phyloP scores from a whole-genome alignment of 2,888 invertebrate genomes.

The Margaritifera margaritifera region DNA sequence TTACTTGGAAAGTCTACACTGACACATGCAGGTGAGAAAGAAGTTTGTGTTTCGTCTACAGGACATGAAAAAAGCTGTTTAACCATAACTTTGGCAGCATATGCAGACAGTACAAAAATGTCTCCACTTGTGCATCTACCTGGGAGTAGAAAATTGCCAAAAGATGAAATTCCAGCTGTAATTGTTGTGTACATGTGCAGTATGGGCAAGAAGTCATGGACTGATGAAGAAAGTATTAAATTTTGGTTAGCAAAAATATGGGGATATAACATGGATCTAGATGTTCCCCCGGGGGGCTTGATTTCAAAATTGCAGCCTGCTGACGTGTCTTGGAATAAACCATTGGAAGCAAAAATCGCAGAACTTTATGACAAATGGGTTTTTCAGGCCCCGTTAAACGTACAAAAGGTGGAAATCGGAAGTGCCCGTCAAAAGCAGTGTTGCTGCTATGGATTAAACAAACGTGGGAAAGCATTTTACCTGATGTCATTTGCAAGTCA shows the following conservation, averaged over 20 bases:
- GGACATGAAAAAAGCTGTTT: constrained; percentile 3
- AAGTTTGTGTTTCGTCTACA: too few relatives aligned
- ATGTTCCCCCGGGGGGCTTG: constrained; percentile 25
- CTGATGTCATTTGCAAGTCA: too few relatives aligned
- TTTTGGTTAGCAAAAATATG: constrained; percentile 13
- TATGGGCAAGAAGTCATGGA: constrained; percentile 13
- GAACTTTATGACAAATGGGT: constrained; percentile 22
- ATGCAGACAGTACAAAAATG: too few relatives aligned
- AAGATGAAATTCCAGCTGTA: constrained; percentile 5
- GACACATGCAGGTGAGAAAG: background rate
- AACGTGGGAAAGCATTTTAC: too few relatives aligned
- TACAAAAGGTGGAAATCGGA: too few relatives aligned
- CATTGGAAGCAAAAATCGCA: constrained; percentile 13
- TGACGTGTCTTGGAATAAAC: too few relatives aligned
- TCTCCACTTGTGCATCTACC: too few relatives aligned
- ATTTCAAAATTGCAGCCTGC: constrained; percentile 21
- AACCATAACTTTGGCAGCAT: too few relatives aligned
- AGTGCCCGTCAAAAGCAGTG: too few relatives aligned
- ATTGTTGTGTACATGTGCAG: constrained; percentile 17
- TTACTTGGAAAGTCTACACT: constrained; percentile 17
- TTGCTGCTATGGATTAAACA: too few relatives aligned
- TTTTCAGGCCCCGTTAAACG: too few relatives aligned
- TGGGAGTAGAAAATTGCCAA: constrained; percentile 14
- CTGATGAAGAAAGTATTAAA: constrained; percentile 8
- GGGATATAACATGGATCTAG: constrained; percentile 13